Percentiles rank a stretch among this genome's conserved stretches.
phyloP scores from a whole-genome alignment of 2,797 vertebrate genomes.

The Chaunax sp. region DNA sequence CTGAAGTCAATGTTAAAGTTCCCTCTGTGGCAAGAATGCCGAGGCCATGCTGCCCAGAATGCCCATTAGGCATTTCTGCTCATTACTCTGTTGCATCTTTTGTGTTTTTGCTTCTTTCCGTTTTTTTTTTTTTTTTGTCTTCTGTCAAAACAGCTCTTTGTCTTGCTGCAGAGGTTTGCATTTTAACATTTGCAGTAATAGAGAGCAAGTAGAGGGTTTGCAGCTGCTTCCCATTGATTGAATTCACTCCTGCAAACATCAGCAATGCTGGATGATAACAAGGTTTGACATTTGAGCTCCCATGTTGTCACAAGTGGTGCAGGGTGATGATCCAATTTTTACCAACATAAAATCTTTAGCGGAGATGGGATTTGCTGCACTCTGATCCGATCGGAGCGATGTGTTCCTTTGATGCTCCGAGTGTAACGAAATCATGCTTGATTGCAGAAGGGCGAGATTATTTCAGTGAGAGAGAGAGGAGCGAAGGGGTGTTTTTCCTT shows the following conservation, averaged over 20 bases:
- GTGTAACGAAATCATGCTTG: constrained; percentile 50
- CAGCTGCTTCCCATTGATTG: constrained; percentile 9
- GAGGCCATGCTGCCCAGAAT: constrained; percentile 28
- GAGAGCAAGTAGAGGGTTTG: neutral
- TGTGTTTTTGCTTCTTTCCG: constrained; percentile 8
- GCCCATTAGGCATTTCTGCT: constrained; percentile 54
- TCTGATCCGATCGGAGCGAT: constrained; percentile 39
- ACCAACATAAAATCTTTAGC: constrained; percentile 41
- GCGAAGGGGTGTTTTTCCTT: constrained; percentile 56
- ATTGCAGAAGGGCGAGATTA: constrained; percentile 50
- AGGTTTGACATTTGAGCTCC: constrained; percentile 42
- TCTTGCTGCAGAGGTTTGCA: neutral
- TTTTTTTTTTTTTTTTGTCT: neutral
- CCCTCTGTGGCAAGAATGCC: constrained; percentile 17
- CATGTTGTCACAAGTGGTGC: constrained; percentile 33
- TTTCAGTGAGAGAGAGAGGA: constrained; percentile 42
- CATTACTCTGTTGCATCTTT: constrained; percentile 51
- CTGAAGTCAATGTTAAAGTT: constrained; percentile 29
- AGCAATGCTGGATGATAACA: constrained; percentile 11
- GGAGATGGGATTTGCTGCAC: constrained; percentile 39
- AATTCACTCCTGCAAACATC: constrained; percentile 30
- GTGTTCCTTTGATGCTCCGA: constrained; percentile 56
- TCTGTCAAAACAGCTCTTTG: neutral
- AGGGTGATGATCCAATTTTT: constrained; percentile 41
- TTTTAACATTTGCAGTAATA: constrained; percentile 6